Percentiles rank a stretch among this genome's conserved stretches.
These are phyloP conservation scores for Cheilinus undulatus DNA, from an alignment of 2,113 vertebrate genomes.

Conservation along the genomic window DNA sequence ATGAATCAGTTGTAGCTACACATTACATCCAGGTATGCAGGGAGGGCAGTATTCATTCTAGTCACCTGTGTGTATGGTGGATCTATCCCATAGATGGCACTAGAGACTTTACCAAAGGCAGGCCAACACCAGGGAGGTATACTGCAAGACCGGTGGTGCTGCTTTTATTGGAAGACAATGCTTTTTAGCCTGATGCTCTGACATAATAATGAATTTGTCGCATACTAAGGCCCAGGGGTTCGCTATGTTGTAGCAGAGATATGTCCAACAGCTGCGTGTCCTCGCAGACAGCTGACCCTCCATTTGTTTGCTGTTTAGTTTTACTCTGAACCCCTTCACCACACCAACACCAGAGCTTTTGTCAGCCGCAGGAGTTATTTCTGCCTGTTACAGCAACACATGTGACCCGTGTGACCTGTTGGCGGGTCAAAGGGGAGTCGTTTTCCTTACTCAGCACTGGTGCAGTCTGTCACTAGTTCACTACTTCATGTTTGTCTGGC, in stretches of 20 bases:
- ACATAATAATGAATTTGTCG: background rate
- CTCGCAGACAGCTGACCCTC: conserved; percentile 12
- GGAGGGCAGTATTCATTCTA: background rate
- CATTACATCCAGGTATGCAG: background rate
- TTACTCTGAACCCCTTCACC: background rate
- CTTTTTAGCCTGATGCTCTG: background rate
- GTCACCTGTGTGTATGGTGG: background rate
- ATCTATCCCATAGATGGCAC: conserved; percentile 27
- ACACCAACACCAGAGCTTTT: conserved; percentile 14
- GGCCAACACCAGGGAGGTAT: background rate
- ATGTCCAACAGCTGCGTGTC: conserved; percentile 16
- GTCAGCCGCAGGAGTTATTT: conserved; percentile 41
- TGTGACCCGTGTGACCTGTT: conserved; percentile 33
- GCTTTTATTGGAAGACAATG: background rate
- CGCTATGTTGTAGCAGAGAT: background rate
- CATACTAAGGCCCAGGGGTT: background rate
- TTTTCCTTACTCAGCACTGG: conserved; percentile 33
- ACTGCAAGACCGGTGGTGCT: background rate
- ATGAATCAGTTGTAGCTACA: background rate
- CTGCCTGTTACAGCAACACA: conserved; percentile 55
- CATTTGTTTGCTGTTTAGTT: conserved; percentile 36
- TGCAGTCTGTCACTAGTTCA: conserved; percentile 20
- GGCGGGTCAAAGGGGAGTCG: conserved; percentile 31
- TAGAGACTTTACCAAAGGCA: background rate
- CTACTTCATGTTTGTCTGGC: background rate